Evolutionary conservation across 2,888 invertebrate genomes (phyloP).

Genomic region (Hydropsyche betteni): DNA sequence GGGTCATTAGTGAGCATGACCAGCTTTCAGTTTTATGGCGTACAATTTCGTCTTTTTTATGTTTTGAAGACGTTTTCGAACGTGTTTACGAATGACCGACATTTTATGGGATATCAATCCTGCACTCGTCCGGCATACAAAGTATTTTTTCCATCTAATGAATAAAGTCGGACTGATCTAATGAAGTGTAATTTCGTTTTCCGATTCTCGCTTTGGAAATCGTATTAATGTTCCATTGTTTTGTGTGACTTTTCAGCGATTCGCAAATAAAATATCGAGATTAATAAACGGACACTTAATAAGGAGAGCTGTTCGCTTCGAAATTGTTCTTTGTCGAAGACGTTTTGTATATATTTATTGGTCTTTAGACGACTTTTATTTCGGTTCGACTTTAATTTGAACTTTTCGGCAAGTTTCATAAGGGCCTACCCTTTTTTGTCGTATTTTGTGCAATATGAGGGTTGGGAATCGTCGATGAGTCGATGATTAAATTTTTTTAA

Average conservation of each 20-base stretch:
- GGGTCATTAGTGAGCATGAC: slow-evolving; percentile 6
- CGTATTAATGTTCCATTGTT: too few relatives aligned
- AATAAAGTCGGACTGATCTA: too few relatives aligned
- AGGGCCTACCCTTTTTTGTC: neutral
- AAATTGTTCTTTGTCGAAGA: slow-evolving; percentile 2
- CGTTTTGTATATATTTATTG: slow-evolving; percentile 9
- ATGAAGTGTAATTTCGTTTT: too few relatives aligned
- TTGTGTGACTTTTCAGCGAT: too few relatives aligned
- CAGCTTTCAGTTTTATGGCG: neutral
- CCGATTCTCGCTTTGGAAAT: too few relatives aligned
- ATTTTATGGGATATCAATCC: slow-evolving; percentile 19
- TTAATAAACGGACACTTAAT: too few relatives aligned
- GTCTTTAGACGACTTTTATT: neutral
- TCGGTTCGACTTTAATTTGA: neutral
- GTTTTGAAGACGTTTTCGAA: slow-evolving; percentile 16
- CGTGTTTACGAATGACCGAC: slow-evolving; percentile 1
- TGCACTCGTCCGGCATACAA: slow-evolving; percentile 7
- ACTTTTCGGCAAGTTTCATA: neutral
- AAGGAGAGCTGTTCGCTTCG: neutral
- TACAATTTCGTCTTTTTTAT: slow-evolving; percentile 17
- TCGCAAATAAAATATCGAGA: too few relatives aligned
- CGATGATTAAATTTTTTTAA: too few relatives aligned
- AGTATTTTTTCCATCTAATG: neutral
- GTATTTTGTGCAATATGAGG: too few relatives aligned
- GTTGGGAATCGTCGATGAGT: too few relatives aligned